Evolutionary conservation across 1,140 invertebrate species (phyloP), one percentile per base, ranked within the genome.

Genomic region (Aphis craccivora): DNA sequence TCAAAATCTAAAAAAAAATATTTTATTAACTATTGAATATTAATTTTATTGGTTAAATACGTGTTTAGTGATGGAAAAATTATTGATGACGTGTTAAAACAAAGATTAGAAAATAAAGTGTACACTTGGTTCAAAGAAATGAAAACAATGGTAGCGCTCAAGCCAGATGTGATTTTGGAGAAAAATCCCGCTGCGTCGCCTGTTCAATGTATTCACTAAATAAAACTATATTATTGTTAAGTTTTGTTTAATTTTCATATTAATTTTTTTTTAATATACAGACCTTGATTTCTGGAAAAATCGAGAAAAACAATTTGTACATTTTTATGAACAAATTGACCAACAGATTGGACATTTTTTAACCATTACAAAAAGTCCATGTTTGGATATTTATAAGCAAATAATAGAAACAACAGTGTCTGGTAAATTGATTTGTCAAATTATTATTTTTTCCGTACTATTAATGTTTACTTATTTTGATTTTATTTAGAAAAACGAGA

Each of bases 241-340:
- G 55, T 25, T 40, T 40, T 89, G 37, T 51, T 35, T 0, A 51
- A 45, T 81, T n/a, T 40, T 53, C 23, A 30, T 55, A 11, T 2
- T 40, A 22, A 89, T 35, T 25, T 25, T 22, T 55, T 89, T 89
- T 23, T 11, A 23, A 6, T 86, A 8, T n/a, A 37, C 20, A 93
- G 91, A 43, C 95, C 96, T 53, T 94, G 86, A 94, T 95, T 20
- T 93, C 95, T 43, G 97, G 97, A 95, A 96, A 97, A 30, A 96
- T 96, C 53, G 97, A 97, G 94, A 96, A 97, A 81, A 96, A 96
- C 60, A 95, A 97, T 20, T 96, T 97, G 94, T 95, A 97, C 91
- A 96, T 96, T 93, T 96, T 97, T 1, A 94, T 97, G 93, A 95
- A 96, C 60, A 95, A 95, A 76, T 96, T 97, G 94, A 96, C 98